Conservation (phyloP, 2,888 invertebrate species). For the Scaptomyza flava region DNA sequence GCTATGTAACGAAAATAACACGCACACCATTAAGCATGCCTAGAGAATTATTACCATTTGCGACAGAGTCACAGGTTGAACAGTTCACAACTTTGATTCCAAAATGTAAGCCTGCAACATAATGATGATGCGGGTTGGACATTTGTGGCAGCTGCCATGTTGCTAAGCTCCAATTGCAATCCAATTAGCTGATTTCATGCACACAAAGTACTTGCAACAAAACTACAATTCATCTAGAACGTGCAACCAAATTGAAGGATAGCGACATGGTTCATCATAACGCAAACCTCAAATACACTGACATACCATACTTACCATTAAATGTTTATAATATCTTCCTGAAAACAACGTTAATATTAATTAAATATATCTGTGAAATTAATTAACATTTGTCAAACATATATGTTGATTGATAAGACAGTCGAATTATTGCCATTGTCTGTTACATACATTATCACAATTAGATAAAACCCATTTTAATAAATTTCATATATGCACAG, state of each 20-base stretch:
- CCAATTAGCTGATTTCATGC: constrained; percentile 40
- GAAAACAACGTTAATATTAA: not conserved
- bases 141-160: constrained; percentile 44
- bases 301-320: not conserved
- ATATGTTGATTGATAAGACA: not conserved
- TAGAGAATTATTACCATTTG: constrained; percentile 32
- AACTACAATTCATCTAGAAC: not conserved
- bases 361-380: not conserved
- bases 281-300: too few species aligned
- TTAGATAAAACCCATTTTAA: not conserved
- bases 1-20: constrained; percentile 12
- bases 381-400: not conserved
- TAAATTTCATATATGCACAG: not conserved
- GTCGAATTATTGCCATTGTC: not conserved
- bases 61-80: constrained; percentile 19
- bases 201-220: constrained; percentile 6
- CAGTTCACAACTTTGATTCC: constrained; percentile 14
- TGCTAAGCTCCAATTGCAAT: constrained; percentile 23
- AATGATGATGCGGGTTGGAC: constrained; percentile 11
- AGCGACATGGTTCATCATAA: too few species aligned
- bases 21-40: not conserved
- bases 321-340: not conserved
- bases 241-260: not conserved
- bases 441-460: not conserved
- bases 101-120: constrained; percentile 19